Evolutionary conservation across 1,140 invertebrate species (phyloP).

Genomic region (Anastrepha ludens): DNA sequence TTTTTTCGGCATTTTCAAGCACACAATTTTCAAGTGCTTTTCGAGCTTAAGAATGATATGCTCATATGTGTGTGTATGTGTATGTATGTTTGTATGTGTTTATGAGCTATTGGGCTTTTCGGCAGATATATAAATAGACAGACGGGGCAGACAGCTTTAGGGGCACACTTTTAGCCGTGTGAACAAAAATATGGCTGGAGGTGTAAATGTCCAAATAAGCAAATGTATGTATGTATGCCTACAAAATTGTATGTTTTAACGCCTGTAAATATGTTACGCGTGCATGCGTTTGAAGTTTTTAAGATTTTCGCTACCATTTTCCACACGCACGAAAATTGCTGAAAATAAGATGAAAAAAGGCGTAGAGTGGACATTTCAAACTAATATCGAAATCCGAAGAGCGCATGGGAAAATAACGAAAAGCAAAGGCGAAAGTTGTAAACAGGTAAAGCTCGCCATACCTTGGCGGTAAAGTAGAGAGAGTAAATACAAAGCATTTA

Average conservation of each 20-base stretch:
- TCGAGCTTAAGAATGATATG: neutral
- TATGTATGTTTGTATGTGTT: neutral
- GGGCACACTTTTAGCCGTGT: neutral
- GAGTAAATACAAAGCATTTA: too few species aligned
- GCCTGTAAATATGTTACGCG: neutral
- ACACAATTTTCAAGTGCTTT: slow-evolving; percentile 31
- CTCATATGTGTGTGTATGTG: neutral
- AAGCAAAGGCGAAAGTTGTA: neutral
- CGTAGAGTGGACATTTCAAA: too few species aligned
- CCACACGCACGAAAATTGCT: neutral
- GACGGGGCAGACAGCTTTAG: neutral
- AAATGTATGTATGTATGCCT: neutral
- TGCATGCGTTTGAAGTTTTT: neutral
- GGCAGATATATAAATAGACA: neutral
- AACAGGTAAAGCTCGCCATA: neutral
- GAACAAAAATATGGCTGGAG: neutral
- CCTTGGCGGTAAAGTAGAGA: too few species aligned
- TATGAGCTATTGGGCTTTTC: neutral
- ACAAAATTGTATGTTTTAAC: neutral
- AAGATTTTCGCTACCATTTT: slow-evolving; percentile 3
- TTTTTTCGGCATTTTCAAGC: slow-evolving; percentile 46
- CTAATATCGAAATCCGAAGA: too few species aligned
- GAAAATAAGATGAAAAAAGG: too few species aligned
- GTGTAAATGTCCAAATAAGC: slow-evolving; percentile 3
- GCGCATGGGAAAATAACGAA: neutral